These are phyloP conservation scores for Oscheius sp. DNA, from an alignment of 2,888 invertebrate genomes.

Conservation along the genomic window DNA sequence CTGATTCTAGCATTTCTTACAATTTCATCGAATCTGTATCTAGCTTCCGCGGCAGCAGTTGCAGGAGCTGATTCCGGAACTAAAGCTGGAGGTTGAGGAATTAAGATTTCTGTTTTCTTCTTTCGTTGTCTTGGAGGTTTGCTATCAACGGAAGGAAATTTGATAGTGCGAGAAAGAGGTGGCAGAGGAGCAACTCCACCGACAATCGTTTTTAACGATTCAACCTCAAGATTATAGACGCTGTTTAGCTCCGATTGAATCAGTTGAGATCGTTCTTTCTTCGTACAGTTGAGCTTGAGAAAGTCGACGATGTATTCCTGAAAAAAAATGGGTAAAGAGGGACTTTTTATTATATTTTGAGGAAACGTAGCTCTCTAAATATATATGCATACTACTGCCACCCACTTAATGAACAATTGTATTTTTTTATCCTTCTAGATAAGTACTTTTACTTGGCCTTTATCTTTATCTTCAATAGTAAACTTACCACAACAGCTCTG, in stretches of 20 bases:
- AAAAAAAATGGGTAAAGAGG: background rate
- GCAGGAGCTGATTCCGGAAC: background rate
- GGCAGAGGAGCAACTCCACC: background rate
- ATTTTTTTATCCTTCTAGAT: too few species aligned
- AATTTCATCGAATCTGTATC: slow-evolving; percentile 28
- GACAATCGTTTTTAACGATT: background rate
- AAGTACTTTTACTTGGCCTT: too few species aligned
- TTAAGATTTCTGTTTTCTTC: slow-evolving; percentile 9
- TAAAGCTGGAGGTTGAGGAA: background rate
- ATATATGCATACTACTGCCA: too few species aligned
- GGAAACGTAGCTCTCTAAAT: too few species aligned
- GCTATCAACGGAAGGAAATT: background rate
- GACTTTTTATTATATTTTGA: background rate
- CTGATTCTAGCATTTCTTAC: background rate
- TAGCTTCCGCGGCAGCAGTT: slow-evolving; percentile 7
- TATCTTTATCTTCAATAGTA: background rate
- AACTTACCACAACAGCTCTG: slow-evolving; percentile 49
- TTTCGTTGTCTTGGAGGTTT: slow-evolving; percentile 2
- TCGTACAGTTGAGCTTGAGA: slow-evolving; percentile 39
- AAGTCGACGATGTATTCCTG: slow-evolving; percentile 60
- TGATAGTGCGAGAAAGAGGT: background rate
- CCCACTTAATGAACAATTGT: too few species aligned
- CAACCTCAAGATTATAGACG: slow-evolving; percentile 37
- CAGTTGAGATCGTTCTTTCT: slow-evolving; percentile 31
- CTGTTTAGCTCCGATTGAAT: slow-evolving; percentile 42